These are phyloP conservation scores for Oedothorax gibbosus DNA, from an alignment of 1,140 invertebrate genomes.

Conservation along the genomic window DNA sequence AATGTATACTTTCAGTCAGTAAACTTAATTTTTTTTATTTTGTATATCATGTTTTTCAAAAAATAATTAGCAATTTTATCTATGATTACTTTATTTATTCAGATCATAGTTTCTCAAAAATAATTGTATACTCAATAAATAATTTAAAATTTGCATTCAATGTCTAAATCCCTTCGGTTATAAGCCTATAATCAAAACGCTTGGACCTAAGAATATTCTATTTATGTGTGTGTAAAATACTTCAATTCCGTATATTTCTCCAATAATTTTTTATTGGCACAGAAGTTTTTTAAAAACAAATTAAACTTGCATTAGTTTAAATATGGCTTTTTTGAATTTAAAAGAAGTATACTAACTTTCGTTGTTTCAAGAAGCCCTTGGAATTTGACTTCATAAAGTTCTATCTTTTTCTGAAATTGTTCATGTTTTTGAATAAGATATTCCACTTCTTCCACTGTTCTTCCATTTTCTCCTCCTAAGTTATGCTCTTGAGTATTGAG, in stretches of 20 bases:
- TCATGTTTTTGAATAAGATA: slow-evolving; percentile 87
- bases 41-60: too few species aligned
- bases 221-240: neutral
- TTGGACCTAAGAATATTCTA: too few species aligned
- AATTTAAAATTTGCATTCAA: too few species aligned
- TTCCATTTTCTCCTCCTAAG: slow-evolving; percentile 80
- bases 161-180: too few species aligned
- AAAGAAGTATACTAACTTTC: slow-evolving; percentile 69
- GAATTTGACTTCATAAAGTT: slow-evolving; percentile 90
- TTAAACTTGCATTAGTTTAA: neutral
- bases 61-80: too few species aligned
- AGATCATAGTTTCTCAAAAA: too few species aligned
- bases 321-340: neutral
- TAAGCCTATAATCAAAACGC: too few species aligned
- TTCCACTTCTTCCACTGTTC: slow-evolving; percentile 88
- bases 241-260: too few species aligned
- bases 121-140: too few species aligned
- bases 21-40: too few species aligned
- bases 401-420: slow-evolving; percentile 90
- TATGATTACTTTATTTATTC: too few species aligned
- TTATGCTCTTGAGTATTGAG: slow-evolving; percentile 70
- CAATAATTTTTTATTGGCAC: too few species aligned
- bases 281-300: neutral
- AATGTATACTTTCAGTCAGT: neutral
- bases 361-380: slow-evolving; percentile 85